Conservation (phyloP, 2,113 vertebrate species). For the Datnioides undecimradiatus region DNA sequence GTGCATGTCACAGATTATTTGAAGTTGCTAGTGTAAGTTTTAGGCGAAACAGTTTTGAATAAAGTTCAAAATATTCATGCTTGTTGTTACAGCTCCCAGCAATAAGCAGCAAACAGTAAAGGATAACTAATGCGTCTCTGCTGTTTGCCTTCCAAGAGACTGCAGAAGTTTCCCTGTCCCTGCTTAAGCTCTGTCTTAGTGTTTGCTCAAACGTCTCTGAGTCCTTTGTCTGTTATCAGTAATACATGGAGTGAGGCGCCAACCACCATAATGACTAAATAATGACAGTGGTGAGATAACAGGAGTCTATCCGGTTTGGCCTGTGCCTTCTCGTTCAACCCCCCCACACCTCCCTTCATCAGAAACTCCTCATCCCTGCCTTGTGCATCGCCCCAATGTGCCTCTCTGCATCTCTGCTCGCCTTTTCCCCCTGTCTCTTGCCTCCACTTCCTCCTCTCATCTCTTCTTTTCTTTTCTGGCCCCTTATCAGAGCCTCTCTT, state of each 20-base stretch:
- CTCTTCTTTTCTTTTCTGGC: slow-evolving; percentile 39
- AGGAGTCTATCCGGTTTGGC: slow-evolving; percentile 56
- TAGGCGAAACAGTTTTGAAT: slow-evolving; percentile 10
- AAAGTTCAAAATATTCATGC: slow-evolving; percentile 13
- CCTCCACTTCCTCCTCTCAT: slow-evolving; percentile 38
- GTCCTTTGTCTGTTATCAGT: slow-evolving; percentile 76
- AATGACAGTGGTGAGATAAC: slow-evolving; percentile 79
- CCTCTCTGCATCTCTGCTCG: slow-evolving; percentile 33
- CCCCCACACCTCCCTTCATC: slow-evolving; percentile 40
- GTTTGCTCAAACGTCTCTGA: slow-evolving; percentile 59
- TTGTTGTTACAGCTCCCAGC: slow-evolving; percentile 14
- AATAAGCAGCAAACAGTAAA: slow-evolving; percentile 32
- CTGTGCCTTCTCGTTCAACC: slow-evolving; percentile 55
- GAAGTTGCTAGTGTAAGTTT: slow-evolving; percentile 9
- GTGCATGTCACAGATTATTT: slow-evolving; percentile 23
- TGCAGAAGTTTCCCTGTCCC: slow-evolving; percentile 44
- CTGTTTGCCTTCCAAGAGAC: slow-evolving; percentile 2
- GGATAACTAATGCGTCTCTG: slow-evolving; percentile 24
- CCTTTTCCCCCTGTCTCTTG: slow-evolving; percentile 37
- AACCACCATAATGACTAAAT: slow-evolving; percentile 79
- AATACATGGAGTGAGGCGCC: slow-evolving; percentile 75
- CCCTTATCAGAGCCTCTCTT: slow-evolving; percentile 49
- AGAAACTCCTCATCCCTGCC: slow-evolving; percentile 55
- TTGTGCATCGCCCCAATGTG: slow-evolving; percentile 45
- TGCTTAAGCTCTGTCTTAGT: slow-evolving; percentile 57